These are phyloP conservation scores for Hyles vespertilio DNA, from an alignment of 1,140 invertebrate genomes.

Conservation along the genomic window DNA sequence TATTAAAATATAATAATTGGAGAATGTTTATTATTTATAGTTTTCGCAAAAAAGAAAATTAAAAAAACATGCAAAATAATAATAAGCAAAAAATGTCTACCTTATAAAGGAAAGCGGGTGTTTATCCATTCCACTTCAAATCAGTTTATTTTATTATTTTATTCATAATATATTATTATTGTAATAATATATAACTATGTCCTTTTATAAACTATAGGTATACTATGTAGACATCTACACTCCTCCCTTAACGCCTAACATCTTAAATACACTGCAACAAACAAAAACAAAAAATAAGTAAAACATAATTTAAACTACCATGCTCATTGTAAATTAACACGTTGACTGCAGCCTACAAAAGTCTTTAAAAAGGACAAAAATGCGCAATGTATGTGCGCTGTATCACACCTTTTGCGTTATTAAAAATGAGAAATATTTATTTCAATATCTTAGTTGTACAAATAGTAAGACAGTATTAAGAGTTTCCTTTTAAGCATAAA, in stretches of 20 bases:
- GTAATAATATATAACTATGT: constrained; percentile 75
- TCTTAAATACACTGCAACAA: constrained; percentile 75
- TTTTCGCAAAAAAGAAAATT: constrained; percentile 28
- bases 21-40: constrained; percentile 39
- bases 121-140: constrained; percentile 62
- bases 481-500: too few species aligned
- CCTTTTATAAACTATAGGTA: constrained; percentile 72
- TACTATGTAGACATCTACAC: constrained; percentile 73
- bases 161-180: constrained; percentile 75
- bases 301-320: constrained; percentile 22
- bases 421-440: not conserved
- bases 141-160: constrained; percentile 46
- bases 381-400: too few species aligned
- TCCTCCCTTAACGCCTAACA: constrained; percentile 65
- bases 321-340: not conserved
- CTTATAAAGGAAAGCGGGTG: constrained; percentile 61
- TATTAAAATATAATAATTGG: too few species aligned
- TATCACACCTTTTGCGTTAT: too few species aligned
- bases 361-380: too few species aligned
- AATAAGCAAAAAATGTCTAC: constrained; percentile 42
- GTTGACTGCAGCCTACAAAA: too few species aligned
- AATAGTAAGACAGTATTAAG: not conserved
- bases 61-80: constrained; percentile 33
- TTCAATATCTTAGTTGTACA: not conserved
- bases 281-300: constrained; percentile 44